phyloP scores from a whole-genome alignment of 2,888 invertebrate genomes.

The Pterostichus madidus region DNA sequence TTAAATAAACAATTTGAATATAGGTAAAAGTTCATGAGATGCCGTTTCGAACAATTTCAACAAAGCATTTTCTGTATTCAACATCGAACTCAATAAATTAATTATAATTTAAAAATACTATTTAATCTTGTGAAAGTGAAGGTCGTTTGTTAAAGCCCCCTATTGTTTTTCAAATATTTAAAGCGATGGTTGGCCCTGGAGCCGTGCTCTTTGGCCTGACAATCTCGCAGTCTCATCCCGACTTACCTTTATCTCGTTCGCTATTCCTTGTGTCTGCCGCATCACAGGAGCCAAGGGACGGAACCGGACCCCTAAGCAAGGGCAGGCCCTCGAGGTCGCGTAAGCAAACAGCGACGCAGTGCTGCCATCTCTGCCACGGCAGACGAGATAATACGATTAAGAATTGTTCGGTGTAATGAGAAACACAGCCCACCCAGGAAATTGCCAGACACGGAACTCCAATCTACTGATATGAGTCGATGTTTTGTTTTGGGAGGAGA shows the following conservation, averaged over 20 bases:
- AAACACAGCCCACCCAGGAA: conserved; percentile 57
- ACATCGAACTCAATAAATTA: too few species aligned
- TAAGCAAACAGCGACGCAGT: conserved; percentile 27
- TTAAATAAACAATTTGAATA: too few species aligned
- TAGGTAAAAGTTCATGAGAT: too few species aligned
- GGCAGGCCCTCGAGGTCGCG: conserved; percentile 14
- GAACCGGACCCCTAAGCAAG: conserved; percentile 2
- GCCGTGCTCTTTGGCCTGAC: conserved; percentile 8
- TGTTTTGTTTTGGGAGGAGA: conserved; percentile 63
- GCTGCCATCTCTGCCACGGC: conserved; percentile 39
- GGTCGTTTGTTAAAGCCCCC: not conserved
- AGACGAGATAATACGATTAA: conserved; percentile 63
- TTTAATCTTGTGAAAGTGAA: too few species aligned
- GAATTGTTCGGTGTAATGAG: conserved; percentile 63
- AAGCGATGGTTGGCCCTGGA: not conserved
- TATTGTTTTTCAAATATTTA: conserved; percentile 14
- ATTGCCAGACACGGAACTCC: conserved; percentile 61
- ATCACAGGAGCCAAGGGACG: not conserved
- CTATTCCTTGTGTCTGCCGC: conserved; percentile 30
- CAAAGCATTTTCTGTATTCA: too few species aligned
- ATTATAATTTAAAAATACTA: too few species aligned
- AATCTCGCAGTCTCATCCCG: conserved; percentile 32
- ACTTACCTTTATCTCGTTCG: conserved; percentile 49
- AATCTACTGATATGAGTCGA: conserved; percentile 62
- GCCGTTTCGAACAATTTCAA: too few species aligned